phyloP scores from a whole-genome alignment of 2,113 vertebrate species.

The Propithecus coquereli region DNA sequence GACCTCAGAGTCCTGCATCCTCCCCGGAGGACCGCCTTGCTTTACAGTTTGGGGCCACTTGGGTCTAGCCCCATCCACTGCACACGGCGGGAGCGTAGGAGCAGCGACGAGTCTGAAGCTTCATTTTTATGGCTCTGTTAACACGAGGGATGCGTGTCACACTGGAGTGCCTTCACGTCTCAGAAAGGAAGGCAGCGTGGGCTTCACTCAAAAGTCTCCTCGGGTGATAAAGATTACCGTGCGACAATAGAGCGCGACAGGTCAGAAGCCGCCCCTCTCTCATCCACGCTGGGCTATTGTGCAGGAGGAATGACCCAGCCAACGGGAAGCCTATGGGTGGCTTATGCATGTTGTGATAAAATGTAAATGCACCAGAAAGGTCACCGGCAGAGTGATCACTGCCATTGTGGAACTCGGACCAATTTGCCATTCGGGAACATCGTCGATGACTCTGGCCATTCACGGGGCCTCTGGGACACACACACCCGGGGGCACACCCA shows the following conservation, averaged over 20 bases:
- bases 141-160: not conserved
- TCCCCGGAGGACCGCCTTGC: accelerated
- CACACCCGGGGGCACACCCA: constrained; percentile 45
- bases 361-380: constrained; percentile 90
- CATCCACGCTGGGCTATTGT: not conserved
- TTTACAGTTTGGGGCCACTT: not conserved
- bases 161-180: not conserved
- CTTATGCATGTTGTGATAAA: constrained; percentile 80
- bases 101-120: accelerated
- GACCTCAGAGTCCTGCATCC: accelerated
- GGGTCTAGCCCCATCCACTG: accelerated
- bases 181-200: not conserved
- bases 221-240: constrained; percentile 32
- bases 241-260: constrained; percentile 32
- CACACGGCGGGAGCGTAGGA: accelerated
- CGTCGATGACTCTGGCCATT: constrained; percentile 83
- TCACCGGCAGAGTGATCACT: constrained; percentile 88
- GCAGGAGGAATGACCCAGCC: constrained; percentile 48
- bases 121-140: not conserved
- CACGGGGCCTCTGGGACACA: constrained; percentile 80
- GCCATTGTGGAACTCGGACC: constrained; percentile 84
- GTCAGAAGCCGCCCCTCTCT: not conserved
- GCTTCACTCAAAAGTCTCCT: constrained; percentile 54
- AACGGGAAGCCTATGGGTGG: constrained; percentile 41
- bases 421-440: constrained; percentile 88